Conservation (phyloP, 1,140 invertebrate species). For the Melanaphis sacchari region DNA sequence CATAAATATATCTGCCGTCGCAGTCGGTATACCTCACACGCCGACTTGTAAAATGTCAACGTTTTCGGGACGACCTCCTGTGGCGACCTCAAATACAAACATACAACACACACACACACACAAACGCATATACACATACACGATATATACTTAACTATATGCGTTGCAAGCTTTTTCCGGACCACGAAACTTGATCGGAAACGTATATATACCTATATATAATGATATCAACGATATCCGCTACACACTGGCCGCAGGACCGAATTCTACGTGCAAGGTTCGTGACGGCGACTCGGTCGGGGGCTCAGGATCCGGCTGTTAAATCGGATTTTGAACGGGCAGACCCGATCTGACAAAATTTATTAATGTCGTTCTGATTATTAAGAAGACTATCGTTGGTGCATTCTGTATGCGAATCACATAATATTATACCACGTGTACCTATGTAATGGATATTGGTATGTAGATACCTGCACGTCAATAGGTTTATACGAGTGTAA, state of each 20-base stretch:
- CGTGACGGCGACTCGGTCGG: too few relatives aligned
- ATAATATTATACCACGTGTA: background rate
- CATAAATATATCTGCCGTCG: background rate
- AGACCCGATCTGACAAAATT: too few relatives aligned
- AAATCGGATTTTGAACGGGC: too few relatives aligned
- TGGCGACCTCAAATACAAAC: background rate
- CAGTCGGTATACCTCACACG: background rate
- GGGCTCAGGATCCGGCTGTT: too few relatives aligned
- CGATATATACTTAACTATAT: background rate
- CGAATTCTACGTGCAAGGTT: too few relatives aligned
- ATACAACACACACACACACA: background rate
- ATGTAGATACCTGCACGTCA: background rate
- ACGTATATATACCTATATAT: too few relatives aligned
- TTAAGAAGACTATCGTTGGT: background rate
- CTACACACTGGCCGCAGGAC: too few relatives aligned
- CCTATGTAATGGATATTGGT: too few relatives aligned
- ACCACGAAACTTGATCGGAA: too few relatives aligned
- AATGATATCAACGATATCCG: too few relatives aligned
- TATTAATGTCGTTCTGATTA: too few relatives aligned
- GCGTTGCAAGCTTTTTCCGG: background rate
- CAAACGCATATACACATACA: background rate
- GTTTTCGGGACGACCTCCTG: conserved; percentile 5
- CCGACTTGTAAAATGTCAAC: background rate
- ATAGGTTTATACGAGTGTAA: background rate
- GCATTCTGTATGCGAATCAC: background rate